Evolutionary conservation across 1,140 invertebrate species (phyloP), one percentile per base, ranked within the genome.

Genomic region (Mamestra configurata): DNA sequence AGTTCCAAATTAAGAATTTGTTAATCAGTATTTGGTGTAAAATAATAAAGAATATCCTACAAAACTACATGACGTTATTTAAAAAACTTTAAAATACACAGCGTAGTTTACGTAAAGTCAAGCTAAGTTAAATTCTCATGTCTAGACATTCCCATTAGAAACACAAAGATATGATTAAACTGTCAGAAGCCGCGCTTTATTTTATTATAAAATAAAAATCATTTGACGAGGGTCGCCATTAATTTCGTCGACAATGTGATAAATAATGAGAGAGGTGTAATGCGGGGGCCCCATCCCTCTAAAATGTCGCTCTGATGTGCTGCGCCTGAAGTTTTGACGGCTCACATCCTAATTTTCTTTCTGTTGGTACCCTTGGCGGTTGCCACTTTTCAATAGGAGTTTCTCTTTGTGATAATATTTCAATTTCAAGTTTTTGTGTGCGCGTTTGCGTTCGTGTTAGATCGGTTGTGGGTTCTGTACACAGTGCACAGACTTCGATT

Each of bases 201-300:
- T 94, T 83, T 94, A n/a, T n/a, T n/a, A 91, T 93, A 89, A 91
- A 92, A 92, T 93, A 94, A 94, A 95, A 94, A 94, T 93, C 86
- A 90, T 93, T 93, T 93, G 92, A 95, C 92, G 92, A 94, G 92
- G 93, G 93, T 95, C 77, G 84, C 92, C 92, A 92, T 95, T 94
- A 95, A 95, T 94, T 93, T 95, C 77, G 88, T 89, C 88, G 88
- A 94, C 92, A 95, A 94, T 94, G 92, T 95, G 93, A 95, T 94
- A 94, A 94, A 94, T 95, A 95, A 94, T 94, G 86, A 94, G 93
- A 86, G 91, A 90, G 91, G 91, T 93, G 92, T 93, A 90, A 92
- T 90, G 88, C 86, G 91, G 90, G 92, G 93, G 91, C 88, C 86
- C 79, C 84, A 90, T 93, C 93, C 92, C 93, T 92, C 89, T 93